Conservation (phyloP, 2,113 vertebrate species). For the Thalassoma bifasciatum region DNA sequence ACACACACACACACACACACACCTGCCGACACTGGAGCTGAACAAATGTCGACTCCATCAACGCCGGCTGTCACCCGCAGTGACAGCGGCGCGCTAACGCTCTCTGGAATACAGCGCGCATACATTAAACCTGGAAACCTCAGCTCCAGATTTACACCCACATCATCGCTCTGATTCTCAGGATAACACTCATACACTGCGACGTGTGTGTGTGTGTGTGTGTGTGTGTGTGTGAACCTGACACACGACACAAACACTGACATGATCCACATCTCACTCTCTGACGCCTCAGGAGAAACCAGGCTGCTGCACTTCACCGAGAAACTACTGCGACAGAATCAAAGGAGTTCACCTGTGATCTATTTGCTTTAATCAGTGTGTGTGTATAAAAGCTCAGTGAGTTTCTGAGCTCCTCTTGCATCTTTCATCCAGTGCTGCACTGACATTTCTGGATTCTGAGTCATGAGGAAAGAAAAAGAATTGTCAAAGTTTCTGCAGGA, state of each 20-base stretch:
- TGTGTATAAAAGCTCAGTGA: too few relatives aligned
- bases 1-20: constrained; percentile 7
- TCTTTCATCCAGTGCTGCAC: too few relatives aligned
- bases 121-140: constrained; percentile 21
- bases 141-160: not conserved
- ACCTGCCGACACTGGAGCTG: constrained; percentile 7
- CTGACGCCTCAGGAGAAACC: not conserved
- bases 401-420: too few relatives aligned
- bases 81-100: constrained; percentile 46
- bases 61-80: constrained; percentile 22
- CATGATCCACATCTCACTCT: not conserved
- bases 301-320: not conserved
- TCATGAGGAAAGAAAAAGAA: too few relatives aligned
- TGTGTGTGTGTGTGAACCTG: not conserved
- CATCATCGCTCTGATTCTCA: constrained; percentile 4
- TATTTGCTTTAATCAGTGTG: too few relatives aligned
- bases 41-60: constrained; percentile 32
- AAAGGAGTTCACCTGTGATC: too few relatives aligned
- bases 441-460: too few relatives aligned
- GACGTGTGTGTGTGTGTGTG: too few relatives aligned
- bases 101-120: constrained; percentile 9
- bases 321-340: not conserved
- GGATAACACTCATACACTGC: not conserved
- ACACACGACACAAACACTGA: not conserved
- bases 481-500: too few relatives aligned